Evolutionary conservation across 2,888 invertebrate genomes (phyloP).

Genomic region (Tenthredo scrophulariae): DNA sequence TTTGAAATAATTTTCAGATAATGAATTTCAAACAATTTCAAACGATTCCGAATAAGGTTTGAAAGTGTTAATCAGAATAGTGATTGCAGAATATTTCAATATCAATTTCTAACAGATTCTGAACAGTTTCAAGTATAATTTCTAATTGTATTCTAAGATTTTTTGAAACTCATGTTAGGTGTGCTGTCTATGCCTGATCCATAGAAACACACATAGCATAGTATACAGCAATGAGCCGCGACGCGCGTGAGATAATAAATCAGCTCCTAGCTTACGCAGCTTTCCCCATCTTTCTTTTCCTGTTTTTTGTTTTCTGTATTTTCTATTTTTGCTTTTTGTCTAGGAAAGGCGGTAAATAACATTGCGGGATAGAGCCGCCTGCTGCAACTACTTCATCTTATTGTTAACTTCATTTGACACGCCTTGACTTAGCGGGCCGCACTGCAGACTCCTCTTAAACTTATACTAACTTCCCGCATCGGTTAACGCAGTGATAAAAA

Average conservation of each 20-base stretch:
- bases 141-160: too few relatives aligned
- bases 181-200: background rate
- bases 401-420: conserved; percentile 42
- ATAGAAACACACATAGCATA: background rate
- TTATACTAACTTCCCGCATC: conserved; percentile 20
- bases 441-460: background rate
- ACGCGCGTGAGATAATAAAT: conserved; percentile 3
- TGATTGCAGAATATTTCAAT: too few relatives aligned
- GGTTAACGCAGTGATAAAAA: conserved; percentile 15
- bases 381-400: conserved; percentile 30
- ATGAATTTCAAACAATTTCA: background rate
- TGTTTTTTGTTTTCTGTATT: background rate
- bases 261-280: background rate
- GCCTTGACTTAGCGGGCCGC: background rate
- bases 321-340: conserved; percentile 4
- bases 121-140: too few relatives aligned
- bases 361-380: background rate
- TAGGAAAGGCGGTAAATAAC: background rate
- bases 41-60: too few relatives aligned
- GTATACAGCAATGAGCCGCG: background rate
- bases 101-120: too few relatives aligned
- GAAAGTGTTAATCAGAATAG: too few relatives aligned
- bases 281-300: background rate
- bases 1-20: background rate
- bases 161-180: background rate